Percentiles rank a stretch among this genome's conserved stretches.
Conservation (phyloP, 2,113 vertebrate genomes). For the Platysternon megacephalum region DNA sequence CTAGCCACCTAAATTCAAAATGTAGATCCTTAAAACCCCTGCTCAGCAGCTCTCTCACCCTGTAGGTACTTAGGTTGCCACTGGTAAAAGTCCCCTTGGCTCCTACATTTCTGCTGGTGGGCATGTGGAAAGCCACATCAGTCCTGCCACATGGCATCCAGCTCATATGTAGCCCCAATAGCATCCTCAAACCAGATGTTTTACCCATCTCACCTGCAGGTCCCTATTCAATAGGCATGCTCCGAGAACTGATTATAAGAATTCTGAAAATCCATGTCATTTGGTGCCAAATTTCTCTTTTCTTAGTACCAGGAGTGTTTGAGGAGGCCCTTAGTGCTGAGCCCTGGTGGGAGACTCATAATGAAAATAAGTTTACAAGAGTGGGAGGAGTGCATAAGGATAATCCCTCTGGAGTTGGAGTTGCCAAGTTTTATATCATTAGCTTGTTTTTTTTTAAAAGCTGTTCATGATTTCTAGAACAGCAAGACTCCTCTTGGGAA, state of each 20-base stretch:
- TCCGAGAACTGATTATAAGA: background rate
- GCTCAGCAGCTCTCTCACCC: background rate
- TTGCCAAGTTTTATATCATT: background rate
- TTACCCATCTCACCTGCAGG: background rate
- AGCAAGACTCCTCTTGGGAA: background rate
- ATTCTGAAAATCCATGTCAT: background rate
- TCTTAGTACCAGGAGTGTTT: background rate
- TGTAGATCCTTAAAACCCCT: background rate
- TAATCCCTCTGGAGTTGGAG: background rate
- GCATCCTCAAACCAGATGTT: background rate
- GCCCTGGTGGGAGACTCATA: background rate
- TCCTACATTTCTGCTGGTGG: background rate
- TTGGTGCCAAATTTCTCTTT: background rate
- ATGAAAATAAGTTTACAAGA: background rate
- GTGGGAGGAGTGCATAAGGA: background rate
- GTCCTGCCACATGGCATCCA: background rate
- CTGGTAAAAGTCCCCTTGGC: background rate
- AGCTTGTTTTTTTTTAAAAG: background rate
- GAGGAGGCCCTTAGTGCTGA: background rate
- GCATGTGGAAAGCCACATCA: background rate
- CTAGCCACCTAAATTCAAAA: background rate
- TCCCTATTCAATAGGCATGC: background rate
- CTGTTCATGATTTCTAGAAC: background rate
- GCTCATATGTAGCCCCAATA: background rate
- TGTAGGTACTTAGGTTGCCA: background rate